These are phyloP conservation scores for Pristionchus arcanus DNA, from an alignment of 2,888 invertebrate species.

Conservation along the genomic window DNA sequence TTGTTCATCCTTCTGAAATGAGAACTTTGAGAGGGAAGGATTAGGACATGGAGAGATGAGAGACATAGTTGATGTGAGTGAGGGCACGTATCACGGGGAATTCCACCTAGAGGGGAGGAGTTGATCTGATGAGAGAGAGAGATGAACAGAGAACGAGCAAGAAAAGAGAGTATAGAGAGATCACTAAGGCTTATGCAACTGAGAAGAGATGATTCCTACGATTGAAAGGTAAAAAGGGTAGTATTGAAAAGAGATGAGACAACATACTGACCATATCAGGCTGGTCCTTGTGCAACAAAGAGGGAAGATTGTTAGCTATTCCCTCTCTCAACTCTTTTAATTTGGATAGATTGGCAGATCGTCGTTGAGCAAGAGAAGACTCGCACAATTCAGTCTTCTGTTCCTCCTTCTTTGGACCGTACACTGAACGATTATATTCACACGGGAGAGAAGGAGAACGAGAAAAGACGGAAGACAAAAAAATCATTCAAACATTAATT, in stretches of 20 bases:
- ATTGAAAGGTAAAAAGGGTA: not conserved
- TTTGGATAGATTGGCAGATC: constrained; percentile 75
- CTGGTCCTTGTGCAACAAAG: constrained; percentile 20
- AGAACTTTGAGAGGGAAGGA: not conserved
- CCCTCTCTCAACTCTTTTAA: constrained; percentile 66
- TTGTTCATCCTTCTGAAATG: constrained; percentile 60
- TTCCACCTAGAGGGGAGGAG: constrained; percentile 38
- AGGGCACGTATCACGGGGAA: constrained; percentile 34
- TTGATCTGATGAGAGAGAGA: constrained; percentile 30
- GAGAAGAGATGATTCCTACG: not conserved
- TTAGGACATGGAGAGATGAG: constrained; percentile 14
- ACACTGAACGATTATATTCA: constrained; percentile 64
- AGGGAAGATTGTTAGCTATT: constrained; percentile 2
- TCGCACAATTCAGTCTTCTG: constrained; percentile 69
- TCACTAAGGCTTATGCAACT: constrained; percentile 27
- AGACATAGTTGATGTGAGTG: not conserved
- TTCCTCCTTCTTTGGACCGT: constrained; percentile 65
- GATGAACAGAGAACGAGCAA: constrained; percentile 35
- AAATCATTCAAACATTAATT: not conserved
- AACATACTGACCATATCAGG: constrained; percentile 7
- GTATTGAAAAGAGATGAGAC: not conserved
- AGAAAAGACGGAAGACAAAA: not conserved
- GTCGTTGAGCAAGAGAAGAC: constrained; percentile 75
- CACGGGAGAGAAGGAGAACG: not conserved
- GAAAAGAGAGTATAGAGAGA: not conserved